Evolutionary conservation across 2,888 invertebrate species (phyloP).

Genomic region (Agonopterix alstromeriana): DNA sequence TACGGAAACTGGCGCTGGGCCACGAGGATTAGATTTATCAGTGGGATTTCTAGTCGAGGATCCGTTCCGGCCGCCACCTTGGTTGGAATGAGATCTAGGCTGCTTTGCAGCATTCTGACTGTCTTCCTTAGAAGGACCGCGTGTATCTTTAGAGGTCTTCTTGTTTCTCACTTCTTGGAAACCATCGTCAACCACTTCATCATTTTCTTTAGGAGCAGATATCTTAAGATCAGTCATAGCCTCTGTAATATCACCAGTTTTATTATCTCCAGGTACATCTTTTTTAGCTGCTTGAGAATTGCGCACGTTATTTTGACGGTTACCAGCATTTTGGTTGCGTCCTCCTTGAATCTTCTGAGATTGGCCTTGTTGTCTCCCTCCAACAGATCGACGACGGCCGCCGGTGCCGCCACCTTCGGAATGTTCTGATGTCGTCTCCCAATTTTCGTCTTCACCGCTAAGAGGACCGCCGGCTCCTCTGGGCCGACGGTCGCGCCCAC

Average conservation of each 20-base stretch:
- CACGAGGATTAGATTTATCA: constrained; percentile 55
- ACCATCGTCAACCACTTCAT: constrained; percentile 80
- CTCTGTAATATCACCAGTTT: constrained; percentile 55
- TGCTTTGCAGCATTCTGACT: constrained; percentile 42
- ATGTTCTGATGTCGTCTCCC: constrained; percentile 91
- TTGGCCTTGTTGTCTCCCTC: constrained; percentile 39
- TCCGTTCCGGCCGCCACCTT: constrained; percentile 62
- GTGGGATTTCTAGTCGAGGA: constrained; percentile 58
- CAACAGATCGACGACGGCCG: constrained; percentile 44
- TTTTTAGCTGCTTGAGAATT: constrained; percentile 45
- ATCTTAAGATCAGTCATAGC: constrained; percentile 60
- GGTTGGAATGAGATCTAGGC: constrained; percentile 65
- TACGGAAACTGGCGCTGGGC: constrained; percentile 43
- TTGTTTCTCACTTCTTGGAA: constrained; percentile 92
- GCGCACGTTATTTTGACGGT: constrained; percentile 49
- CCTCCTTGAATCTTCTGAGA: constrained; percentile 45
- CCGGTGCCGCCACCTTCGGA: constrained; percentile 76
- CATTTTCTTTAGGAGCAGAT: constrained; percentile 53
- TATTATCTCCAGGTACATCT: constrained; percentile 43
- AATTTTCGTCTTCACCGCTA: constrained; percentile 79
- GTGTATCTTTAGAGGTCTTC: constrained; percentile 81
- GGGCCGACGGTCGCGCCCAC: constrained; percentile 63
- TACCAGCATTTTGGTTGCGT: constrained; percentile 51
- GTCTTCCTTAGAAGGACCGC: constrained; percentile 55
- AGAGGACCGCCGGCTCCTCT: constrained; percentile 49